These are phyloP conservation scores for Callaeas wilsoni DNA, from an alignment of 2,113 vertebrate species.

Conservation along the genomic window DNA sequence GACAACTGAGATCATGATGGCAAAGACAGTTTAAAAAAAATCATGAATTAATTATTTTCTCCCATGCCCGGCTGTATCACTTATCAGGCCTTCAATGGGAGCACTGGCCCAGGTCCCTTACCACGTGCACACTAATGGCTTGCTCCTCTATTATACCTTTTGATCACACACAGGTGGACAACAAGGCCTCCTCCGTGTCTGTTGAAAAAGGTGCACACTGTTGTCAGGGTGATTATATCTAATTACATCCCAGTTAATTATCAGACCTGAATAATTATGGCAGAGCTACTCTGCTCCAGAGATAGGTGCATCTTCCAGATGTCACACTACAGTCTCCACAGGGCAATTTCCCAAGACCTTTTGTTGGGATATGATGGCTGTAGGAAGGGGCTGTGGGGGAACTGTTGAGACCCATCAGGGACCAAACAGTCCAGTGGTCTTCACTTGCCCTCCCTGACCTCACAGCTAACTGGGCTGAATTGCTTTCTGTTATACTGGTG, in stretches of 20 bases:
- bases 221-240: constrained; percentile 75
- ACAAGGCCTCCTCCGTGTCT: constrained; percentile 63
- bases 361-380: not conserved
- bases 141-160: constrained; percentile 59
- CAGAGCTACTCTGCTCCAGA: constrained; percentile 27
- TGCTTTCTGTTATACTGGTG: not conserved
- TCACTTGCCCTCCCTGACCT: not conserved
- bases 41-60: constrained; percentile 72
- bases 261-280: constrained; percentile 71
- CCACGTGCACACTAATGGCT: constrained; percentile 52
- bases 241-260: constrained; percentile 77
- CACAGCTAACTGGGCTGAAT: not conserved
- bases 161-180: constrained; percentile 71
- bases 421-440: not conserved
- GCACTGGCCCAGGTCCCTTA: constrained; percentile 49
- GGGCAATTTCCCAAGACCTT: constrained; percentile 17
- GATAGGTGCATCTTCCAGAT: constrained; percentile 66
- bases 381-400: not conserved
- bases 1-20: constrained; percentile 45
- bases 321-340: not conserved
- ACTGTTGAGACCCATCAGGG: not conserved
- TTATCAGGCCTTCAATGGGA: constrained; percentile 59
- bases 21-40: constrained; percentile 40
- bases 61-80: constrained; percentile 42
- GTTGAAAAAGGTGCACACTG: constrained; percentile 65